Percentiles rank a stretch among this genome's conserved stretches.
These are phyloP conservation scores for Antennarius striatus DNA, from an alignment of 2,113 vertebrate species.

Conservation along the genomic window DNA sequence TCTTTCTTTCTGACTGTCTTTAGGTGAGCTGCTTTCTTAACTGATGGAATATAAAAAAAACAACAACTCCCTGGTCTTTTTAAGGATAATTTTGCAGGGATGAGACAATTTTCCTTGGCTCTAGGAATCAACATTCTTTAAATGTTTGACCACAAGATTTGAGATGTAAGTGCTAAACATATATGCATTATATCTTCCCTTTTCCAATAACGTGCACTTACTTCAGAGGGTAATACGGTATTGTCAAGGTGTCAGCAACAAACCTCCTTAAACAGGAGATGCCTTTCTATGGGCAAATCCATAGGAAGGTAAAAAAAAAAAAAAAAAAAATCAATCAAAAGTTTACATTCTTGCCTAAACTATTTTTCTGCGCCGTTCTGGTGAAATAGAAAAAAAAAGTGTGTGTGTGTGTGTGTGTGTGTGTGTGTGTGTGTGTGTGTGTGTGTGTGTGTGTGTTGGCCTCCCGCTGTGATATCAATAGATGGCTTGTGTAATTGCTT, in stretches of 20 bases:
- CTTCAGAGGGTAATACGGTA: slow-evolving; percentile 20
- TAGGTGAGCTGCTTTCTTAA: slow-evolving; percentile 58
- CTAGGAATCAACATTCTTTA: slow-evolving; percentile 43
- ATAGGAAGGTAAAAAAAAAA: too few species aligned
- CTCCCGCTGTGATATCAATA: slow-evolving; percentile 61
- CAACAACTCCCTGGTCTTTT: slow-evolving; percentile 1
- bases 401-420: too few species aligned
- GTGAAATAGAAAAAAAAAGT: slow-evolving; percentile 18
- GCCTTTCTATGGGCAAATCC: slow-evolving; percentile 39
- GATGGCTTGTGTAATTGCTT: slow-evolving; percentile 70
- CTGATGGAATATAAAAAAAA: slow-evolving; percentile 40
- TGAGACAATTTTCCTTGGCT: slow-evolving; percentile 25
- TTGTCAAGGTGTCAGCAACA: slow-evolving; percentile 30
- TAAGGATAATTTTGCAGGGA: slow-evolving; percentile 15
- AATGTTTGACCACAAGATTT: slow-evolving; percentile 35
- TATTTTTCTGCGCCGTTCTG: slow-evolving; percentile 2
- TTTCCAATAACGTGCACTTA: slow-evolving; percentile 45
- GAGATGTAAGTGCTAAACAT: slow-evolving; percentile 57
- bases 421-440: too few species aligned
- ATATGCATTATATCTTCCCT: slow-evolving; percentile 36
- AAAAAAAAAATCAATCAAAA: slow-evolving; percentile 6
- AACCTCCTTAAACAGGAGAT: slow-evolving; percentile 35
- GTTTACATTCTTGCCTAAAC: slow-evolving; percentile 45
- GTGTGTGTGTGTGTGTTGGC: slow-evolving; percentile 25
- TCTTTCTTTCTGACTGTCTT: slow-evolving; percentile 31